Evolutionary conservation across 2,113 vertebrate species (phyloP).

Genomic region (Lucifuga dentata): DNA sequence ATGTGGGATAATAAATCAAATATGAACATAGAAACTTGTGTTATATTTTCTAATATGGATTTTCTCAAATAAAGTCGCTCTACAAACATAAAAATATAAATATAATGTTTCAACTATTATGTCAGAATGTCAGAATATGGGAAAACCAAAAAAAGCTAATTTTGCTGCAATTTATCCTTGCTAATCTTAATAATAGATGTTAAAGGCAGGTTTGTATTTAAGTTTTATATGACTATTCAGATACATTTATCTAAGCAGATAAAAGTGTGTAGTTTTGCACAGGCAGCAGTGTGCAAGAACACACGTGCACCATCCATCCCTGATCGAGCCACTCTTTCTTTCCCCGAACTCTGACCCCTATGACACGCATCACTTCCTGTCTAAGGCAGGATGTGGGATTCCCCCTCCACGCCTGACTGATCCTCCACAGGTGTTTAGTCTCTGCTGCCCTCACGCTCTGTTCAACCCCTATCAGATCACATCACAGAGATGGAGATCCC

Average conservation of each 20-base stretch:
- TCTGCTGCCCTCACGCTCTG: conserved; percentile 38
- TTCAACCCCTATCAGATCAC: conserved; percentile 48
- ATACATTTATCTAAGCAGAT: neutral
- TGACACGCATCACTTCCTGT: conserved; percentile 58
- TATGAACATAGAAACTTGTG: too few relatives aligned
- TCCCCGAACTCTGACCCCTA: conserved; percentile 39
- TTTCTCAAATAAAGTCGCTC: too few relatives aligned
- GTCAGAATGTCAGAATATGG: too few relatives aligned
- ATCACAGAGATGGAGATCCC: conserved; percentile 19
- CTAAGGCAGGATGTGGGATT: conserved; percentile 60
- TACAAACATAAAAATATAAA: too few relatives aligned
- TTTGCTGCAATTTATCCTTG: too few relatives aligned
- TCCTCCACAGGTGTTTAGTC: conserved; percentile 67
- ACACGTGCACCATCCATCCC: conserved; percentile 24
- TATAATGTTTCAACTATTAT: too few relatives aligned
- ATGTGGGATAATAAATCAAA: too few relatives aligned
- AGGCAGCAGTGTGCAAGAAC: conserved; percentile 2
- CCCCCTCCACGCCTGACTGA: conserved; percentile 49
- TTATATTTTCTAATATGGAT: too few relatives aligned
- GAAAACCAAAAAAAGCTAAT: too few relatives aligned
- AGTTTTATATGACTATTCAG: too few relatives aligned
- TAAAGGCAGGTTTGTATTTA: too few relatives aligned
- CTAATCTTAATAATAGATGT: too few relatives aligned
- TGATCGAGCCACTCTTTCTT: conserved; percentile 29
- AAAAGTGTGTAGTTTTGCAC: neutral